Base-by-base conservation (phyloP, 1,140 invertebrate species). In the Pemphigus obesinymphae region DNA sequence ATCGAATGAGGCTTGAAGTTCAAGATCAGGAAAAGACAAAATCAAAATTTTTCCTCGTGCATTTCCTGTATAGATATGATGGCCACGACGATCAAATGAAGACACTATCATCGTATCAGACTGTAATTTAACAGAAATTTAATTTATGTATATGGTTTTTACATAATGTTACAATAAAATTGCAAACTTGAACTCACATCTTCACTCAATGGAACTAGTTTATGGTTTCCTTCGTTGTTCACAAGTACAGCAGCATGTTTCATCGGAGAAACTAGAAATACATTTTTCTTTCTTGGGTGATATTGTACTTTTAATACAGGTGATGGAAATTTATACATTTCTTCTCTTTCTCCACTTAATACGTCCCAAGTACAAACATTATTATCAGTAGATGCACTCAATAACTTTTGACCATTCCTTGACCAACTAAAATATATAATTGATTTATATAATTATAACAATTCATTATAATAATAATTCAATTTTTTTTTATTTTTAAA, bases 341-440 rank as follows among this genome's bases (percentile, higher is more conserved):
- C 93, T 84, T 98, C 94, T 89, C 95, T 96, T 86, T 99, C 97
- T 29, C 96, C 96, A 31, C 92, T 91, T 2, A 98, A 85, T 20
- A 99, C 92, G 88, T 99, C 95, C 96, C 97, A 99, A 84, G 99
- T 94, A 85, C 95, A 97, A 20, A 98, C 96, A 88, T 96, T 98
- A 86, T 99, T 98, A 86, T 99, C 97, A 61, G 96, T 98, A 3
- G 97, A 98, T 11, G 97, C 96, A 87, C 96, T 98, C 1, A 97
- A 87, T 11, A 97, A 86, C 88, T 90, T 94, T 86, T 93, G 92
- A 80, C 97, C 97, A 89, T 95, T 94, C 86, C 97, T 89, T n/a
- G 96, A 98, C 97, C 97, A 99, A 88, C 96, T 93, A 83, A 76
- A 86, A 84, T 78, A 81, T 68, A 63, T 48, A 29, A 81, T n/a